A percentile compares a stretch with the other conserved stretches of the same genome.
Evolutionary conservation across 2,888 invertebrate genomes (phyloP).

Genomic region (Drosophila birchii): DNA sequence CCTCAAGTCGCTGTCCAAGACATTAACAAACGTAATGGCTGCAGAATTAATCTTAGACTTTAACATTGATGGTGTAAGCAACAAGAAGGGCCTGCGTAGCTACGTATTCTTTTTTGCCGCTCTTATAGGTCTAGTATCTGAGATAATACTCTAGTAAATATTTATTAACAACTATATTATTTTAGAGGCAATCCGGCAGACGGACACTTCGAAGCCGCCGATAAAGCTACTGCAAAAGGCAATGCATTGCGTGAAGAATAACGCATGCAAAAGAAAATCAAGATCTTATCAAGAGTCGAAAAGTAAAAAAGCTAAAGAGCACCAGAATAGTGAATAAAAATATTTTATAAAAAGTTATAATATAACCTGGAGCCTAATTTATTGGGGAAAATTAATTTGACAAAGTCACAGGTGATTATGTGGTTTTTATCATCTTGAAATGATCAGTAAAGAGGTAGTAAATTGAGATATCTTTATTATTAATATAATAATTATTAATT

Average conservation of each 20-base stretch:
- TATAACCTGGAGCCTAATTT: background rate
- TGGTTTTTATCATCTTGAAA: too few species aligned
- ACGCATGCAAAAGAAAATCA: background rate
- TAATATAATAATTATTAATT: too few species aligned
- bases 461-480: too few species aligned
- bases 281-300: background rate
- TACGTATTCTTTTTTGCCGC: constrained; percentile 1
- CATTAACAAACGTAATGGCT: constrained; percentile 1
- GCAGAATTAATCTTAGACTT: background rate
- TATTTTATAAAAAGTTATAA: background rate
- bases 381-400: background rate
- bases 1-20: background rate
- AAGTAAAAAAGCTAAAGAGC: background rate
- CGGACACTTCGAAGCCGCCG: background rate
- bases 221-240: constrained; percentile 3
- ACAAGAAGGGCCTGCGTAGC: constrained; percentile 3
- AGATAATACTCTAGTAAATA: background rate
- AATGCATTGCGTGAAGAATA: constrained; percentile 9
- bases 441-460: too few species aligned
- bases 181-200: background rate
- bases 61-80: background rate
- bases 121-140: background rate
- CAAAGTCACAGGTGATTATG: too few species aligned
- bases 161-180: background rate
- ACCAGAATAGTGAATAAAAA: background rate